phyloP scores from a whole-genome alignment of 2,888 invertebrate genomes.

The Siphonodentalium dalli region DNA sequence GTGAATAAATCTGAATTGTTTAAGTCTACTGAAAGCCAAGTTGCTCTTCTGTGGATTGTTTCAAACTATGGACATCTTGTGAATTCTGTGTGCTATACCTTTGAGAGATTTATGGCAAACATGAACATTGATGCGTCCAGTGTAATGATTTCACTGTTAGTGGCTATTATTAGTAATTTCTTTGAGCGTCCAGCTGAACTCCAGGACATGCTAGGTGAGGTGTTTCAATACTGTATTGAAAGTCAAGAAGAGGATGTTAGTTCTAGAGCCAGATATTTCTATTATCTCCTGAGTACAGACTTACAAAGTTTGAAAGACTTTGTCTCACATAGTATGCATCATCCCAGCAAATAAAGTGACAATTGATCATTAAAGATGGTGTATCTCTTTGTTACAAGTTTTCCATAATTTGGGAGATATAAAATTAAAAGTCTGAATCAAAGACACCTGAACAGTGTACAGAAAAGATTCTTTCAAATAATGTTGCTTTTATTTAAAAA shows the following conservation, averaged over 20 bases:
- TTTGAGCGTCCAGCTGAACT: slow-evolving; percentile 50
- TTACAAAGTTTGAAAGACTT: slow-evolving; percentile 6
- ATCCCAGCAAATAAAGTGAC: too few relatives aligned
- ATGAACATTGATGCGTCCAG: slow-evolving; percentile 32
- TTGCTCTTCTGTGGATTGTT: slow-evolving; percentile 47
- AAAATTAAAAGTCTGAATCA: too few relatives aligned
- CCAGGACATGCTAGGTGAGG: slow-evolving; percentile 53
- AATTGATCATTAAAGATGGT: too few relatives aligned
- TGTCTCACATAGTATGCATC: too few relatives aligned
- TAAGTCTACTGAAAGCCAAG: slow-evolving; percentile 33
- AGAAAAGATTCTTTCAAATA: too few relatives aligned
- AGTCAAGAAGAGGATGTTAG: slow-evolving; percentile 35
- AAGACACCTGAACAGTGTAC: too few relatives aligned
- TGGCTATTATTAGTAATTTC: slow-evolving; percentile 48
- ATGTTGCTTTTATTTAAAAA: too few relatives aligned
- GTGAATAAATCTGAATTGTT: slow-evolving; percentile 23
- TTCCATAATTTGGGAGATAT: too few relatives aligned
- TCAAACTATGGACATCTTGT: slow-evolving; percentile 42
- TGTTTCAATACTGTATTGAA: slow-evolving; percentile 46
- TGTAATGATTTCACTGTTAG: slow-evolving; percentile 45
- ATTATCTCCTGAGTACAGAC: slow-evolving; percentile 31
- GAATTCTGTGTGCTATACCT: slow-evolving; percentile 36
- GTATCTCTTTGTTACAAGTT: too few relatives aligned
- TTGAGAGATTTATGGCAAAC: slow-evolving; percentile 47
- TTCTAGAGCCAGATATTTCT: slow-evolving; percentile 38